Evolutionary conservation across 2,797 vertebrate genomes (phyloP), one percentile per base, ranked within the genome.

Genomic region (Sebastes vulpes): DNA sequence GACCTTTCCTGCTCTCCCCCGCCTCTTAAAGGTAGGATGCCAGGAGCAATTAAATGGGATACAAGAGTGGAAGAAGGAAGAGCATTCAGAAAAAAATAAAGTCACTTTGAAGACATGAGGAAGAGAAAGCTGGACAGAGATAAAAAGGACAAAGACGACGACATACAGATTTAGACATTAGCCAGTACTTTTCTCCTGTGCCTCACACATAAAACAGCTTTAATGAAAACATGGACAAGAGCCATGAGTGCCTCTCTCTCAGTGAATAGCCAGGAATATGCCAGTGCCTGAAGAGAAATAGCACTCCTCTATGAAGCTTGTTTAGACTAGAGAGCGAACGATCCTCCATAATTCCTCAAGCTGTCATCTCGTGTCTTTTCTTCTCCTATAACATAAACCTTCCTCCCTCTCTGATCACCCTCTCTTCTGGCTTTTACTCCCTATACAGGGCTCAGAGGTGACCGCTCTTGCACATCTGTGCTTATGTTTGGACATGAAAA

Each of bases 301-400:
- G 61, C 73, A 58, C 65, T 79, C 67, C 82, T 61, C 71, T 83
- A 83, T 90, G 11, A 65, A 83, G 67, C 25, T 87, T 93, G 93
- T 93, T 94, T 94, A 90, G 79, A 89, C 83, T 89, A 59, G 53
- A 66, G 76, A 75, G 79, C 42, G 81, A 83, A 90, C 74, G 69
- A 86, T 72, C 64, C 35, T 32, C 53, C 29, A 60, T 90, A 81
- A 78, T 73, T 79, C 75, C 68, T 85, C 72, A 68, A 14, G 1
- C 65, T 88, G 75, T 82, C 78, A 69, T 73, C 32, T 23, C 3
- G 50, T 64, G 68, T 86, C 75, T 81, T 65, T 75, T 83, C 50
- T 54, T 63, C 61, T 72, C 56, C 61, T 68, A 28, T 66, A 77
- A 60, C 32, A 28, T 80, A 78, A 80, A 88, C 48, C 50, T 9